A percentile compares a stretch with the other conserved stretches of the same genome.
Conservation (phyloP, 1,140 invertebrate species). For the Riptortus pedestris region DNA sequence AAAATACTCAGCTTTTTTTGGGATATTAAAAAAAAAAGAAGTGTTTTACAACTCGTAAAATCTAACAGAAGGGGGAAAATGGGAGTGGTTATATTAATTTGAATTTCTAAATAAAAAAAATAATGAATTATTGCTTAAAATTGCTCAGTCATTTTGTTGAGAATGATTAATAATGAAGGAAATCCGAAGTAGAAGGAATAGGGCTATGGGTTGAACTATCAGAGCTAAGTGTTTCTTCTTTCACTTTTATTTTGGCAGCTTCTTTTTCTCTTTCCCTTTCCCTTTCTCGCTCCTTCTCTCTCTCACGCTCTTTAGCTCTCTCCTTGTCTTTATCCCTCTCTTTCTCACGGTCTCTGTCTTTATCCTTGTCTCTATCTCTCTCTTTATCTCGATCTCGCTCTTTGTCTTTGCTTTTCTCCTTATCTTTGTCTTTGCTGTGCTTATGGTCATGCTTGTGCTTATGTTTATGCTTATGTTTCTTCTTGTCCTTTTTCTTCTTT, state of each 20-base stretch:
- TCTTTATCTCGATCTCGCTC: neutral
- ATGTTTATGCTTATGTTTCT: slow-evolving; percentile 66
- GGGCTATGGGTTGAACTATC: slow-evolving; percentile 49
- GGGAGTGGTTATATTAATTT: neutral
- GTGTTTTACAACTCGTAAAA: neutral
- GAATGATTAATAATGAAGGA: neutral
- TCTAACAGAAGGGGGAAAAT: neutral
- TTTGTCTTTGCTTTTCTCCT: slow-evolving; percentile 31
- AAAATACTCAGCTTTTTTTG: neutral
- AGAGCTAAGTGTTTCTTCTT: slow-evolving; percentile 52
- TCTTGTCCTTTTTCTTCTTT: slow-evolving; percentile 73
- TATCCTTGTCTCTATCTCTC: too few relatives aligned
- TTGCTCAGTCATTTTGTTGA: neutral
- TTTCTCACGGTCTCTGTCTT: slow-evolving; percentile 25
- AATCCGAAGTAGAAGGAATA: neutral
- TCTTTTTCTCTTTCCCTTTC: slow-evolving; percentile 1
- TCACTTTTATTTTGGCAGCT: slow-evolving; percentile 35
- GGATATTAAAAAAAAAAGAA: neutral
- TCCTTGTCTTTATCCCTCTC: slow-evolving; percentile 37
- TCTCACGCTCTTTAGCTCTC: slow-evolving; percentile 23
- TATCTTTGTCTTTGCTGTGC: slow-evolving; percentile 41
- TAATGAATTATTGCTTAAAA: neutral
- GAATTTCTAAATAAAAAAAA: neutral
- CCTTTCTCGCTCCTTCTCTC: neutral
- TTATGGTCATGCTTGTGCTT: slow-evolving; percentile 56